Percentiles rank a stretch among this genome's conserved stretches.
Conservation (phyloP, 2,797 vertebrate species). For the Podargus strigoides region DNA sequence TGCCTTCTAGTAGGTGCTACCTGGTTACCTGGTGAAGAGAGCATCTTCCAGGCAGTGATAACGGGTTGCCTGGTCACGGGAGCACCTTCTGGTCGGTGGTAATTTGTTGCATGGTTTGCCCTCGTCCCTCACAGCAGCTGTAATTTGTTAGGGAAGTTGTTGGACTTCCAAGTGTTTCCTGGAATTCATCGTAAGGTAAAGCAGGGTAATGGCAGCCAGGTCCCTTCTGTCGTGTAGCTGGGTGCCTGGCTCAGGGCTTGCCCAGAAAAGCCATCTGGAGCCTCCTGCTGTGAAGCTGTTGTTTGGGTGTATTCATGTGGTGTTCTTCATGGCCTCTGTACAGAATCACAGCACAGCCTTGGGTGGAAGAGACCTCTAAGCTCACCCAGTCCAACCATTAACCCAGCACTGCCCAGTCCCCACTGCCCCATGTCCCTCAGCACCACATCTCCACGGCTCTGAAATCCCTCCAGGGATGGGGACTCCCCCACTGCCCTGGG, state of each 20-base stretch:
- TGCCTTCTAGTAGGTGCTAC: too few species aligned
- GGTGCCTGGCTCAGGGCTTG: neutral
- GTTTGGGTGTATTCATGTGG: neutral
- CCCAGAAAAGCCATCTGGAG: neutral
- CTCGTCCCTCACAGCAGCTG: neutral
- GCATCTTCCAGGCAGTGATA: too few species aligned
- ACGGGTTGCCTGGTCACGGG: accelerated
- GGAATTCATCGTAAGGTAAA: accelerated
- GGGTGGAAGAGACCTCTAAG: too few species aligned
- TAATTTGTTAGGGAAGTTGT: neutral
- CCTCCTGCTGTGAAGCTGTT: neutral
- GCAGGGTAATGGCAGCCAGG: neutral
- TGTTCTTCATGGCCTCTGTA: neutral
- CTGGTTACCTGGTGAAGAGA: too few species aligned
- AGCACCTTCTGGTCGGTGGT: neutral
- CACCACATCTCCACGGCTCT: too few species aligned
- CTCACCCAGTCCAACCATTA: too few species aligned
- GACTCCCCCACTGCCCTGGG: too few species aligned
- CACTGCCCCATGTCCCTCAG: too few species aligned
- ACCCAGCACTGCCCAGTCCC: too few species aligned
- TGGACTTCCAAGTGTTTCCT: neutral
- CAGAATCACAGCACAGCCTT: too few species aligned
- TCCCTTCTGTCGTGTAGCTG: neutral
- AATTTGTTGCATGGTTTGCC: neutral
- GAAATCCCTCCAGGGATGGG: too few species aligned